Evolutionary conservation across 2,113 vertebrate genomes (phyloP), one percentile per base, ranked within the genome.

Genomic region (Aegypius monachus): DNA sequence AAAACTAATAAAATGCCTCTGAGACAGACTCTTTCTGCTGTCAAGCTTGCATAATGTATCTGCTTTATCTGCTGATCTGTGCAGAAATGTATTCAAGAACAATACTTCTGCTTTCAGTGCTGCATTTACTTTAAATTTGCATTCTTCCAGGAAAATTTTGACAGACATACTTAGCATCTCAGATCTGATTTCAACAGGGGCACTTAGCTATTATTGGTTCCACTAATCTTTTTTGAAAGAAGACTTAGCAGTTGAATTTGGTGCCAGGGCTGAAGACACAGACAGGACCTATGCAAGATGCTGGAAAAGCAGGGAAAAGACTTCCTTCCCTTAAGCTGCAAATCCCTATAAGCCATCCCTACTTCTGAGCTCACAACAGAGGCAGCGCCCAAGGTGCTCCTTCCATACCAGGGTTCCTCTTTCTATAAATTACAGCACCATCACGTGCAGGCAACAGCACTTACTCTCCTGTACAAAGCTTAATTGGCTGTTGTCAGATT

Each of bases 1-100:
- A 94, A 95, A 91, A 95, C 91, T 90, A 95, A 86, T 86, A 84
- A 95, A 94, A 89, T 75, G 91, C 58, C 86, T 90, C 53, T 77
- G 66, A 94, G 78, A 80, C 73, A 89, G 66, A 45, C 62, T 72
- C 6, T 27, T n/a, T 92, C 26, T 90, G 61, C 43, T 67, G 88
- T 65, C 86, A 90, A 68, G 43, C 66, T 92, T 88, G 47, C 77
- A 68, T 67, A 86, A 88, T 53, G 25, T 63, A 93, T 80, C 85
- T 90, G 65, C 47, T 93, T 86, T 89, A 68, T 84, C 84, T 95
- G 78, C 86, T 97, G 94, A 91, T 25, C 62, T 80, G 59, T 62
- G 66, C 78, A 90, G 45, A 96, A 96, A 77, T 31, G 18, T 72
- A 65, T 71, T 68, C 80, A 42, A 81, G 86, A 89, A 91, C 47